Base-by-base conservation (phyloP, 2,888 invertebrate genomes). In the Cacoxenus indagator region DNA sequence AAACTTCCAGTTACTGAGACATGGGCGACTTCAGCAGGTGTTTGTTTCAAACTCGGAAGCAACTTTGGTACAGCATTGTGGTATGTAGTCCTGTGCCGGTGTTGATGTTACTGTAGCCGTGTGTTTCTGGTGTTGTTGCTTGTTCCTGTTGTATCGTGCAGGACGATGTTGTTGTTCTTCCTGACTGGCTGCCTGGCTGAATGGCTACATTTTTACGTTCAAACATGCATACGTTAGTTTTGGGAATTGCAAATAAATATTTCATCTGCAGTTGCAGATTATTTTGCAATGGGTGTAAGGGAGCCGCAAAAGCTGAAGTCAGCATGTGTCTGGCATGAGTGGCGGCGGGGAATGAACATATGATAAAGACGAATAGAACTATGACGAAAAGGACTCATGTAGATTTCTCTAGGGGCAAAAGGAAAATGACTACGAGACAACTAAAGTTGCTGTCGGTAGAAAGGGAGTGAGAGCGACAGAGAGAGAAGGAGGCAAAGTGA, bases 161-260 rank as follows among this genome's bases (percentile, higher is more conserved):
- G 31, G n/a, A 26, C 2, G 37, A 11, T 14, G 5, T 51, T 48
- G 26, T 8, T 55, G 11, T 65, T 37, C 37, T 57, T 29, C 45
- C 17, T 24, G 27, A 37, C 62, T 71, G 57, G 26, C 64, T 71
- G 69, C n/a, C n/a, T 67, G 72, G 74, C 73, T 69, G 67, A 54
- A 27, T 48, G 73, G 26, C 45, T 43, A 62, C 61, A 62, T 62
- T 62, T 43, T 62, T 45, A 62, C 43, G 61, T 62, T 62, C 27
- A 55, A 55, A 55, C 61, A 62, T 62, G 69, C 72, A 73, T 72
- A 78, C 77, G 75, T 75, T 75, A 75, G 83, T 81, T 84, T 78
- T 75, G 84, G 83, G 84, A 84, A 79, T 83, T 83, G 79, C 77
- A 84, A 84, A 84, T 83, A 84, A 81, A 83, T 83, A 82, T 83